Conservation (phyloP, 2,113 vertebrate species). For the Entomyzon cyanotis region DNA sequence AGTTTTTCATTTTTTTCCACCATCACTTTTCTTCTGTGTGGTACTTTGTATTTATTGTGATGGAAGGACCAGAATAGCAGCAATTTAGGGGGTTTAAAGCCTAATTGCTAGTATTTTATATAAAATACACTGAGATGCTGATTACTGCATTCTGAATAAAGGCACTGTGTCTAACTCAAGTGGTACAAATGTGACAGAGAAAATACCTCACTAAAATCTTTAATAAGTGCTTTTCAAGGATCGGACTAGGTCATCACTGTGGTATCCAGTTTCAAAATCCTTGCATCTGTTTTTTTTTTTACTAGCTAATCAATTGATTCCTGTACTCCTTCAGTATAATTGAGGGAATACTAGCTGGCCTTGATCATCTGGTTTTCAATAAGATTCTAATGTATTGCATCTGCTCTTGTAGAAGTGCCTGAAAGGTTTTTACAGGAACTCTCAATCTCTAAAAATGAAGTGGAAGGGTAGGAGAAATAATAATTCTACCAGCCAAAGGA, state of each 20-base stretch:
- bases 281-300: neutral
- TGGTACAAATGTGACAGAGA: rapidly evolving
- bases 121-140: neutral
- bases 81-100: neutral
- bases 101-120: neutral
- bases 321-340: neutral
- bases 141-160: neutral
- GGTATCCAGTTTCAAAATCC: neutral
- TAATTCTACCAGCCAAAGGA: neutral
- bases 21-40: neutral
- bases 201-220: neutral
- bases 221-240: neutral
- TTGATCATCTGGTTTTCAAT: neutral
- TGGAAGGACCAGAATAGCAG: neutral
- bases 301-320: neutral
- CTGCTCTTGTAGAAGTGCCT: neutral
- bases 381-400: neutral
- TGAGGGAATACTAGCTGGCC: neutral
- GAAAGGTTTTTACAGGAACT: neutral
- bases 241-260: neutral
- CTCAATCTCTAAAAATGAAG: neutral
- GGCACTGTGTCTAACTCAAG: neutral
- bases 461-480: neutral
- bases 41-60: neutral
- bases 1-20: neutral